phyloP scores from a whole-genome alignment of 1,140 invertebrate genomes.

The Alviniconcha marisindica region DNA sequence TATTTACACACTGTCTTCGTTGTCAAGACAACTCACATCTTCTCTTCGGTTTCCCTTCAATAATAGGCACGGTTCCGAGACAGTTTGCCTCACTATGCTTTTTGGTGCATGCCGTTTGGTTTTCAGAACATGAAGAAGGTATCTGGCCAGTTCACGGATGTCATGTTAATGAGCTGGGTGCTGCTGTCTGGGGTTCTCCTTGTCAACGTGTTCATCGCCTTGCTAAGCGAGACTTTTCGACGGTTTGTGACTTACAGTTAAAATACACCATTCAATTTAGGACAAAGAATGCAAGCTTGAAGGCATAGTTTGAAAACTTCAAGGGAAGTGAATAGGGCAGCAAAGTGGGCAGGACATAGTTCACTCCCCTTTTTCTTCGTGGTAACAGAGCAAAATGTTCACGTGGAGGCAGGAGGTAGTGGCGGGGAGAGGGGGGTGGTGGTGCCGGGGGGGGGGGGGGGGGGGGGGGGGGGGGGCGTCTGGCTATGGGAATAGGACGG shows the following conservation, averaged over 20 bases:
- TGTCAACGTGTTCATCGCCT: conserved; percentile 72
- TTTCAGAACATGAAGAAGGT: conserved; percentile 53
- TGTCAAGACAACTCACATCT: too few relatives aligned
- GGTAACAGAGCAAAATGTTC: background rate
- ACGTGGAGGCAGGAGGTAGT: background rate
- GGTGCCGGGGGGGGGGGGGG: background rate
- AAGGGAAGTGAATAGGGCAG: background rate
- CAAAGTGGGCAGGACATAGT: background rate
- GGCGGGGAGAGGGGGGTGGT: background rate
- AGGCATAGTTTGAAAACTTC: background rate
- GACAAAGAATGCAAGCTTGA: too few relatives aligned
- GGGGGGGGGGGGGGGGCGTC: background rate
- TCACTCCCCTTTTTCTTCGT: background rate
- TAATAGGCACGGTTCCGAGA: too few relatives aligned
- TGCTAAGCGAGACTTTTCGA: conserved; percentile 71
- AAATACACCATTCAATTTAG: too few relatives aligned
- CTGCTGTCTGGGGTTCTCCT: conserved; percentile 67
- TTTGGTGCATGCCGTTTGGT: too few relatives aligned
- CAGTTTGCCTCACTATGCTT: too few relatives aligned
- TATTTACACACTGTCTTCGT: too few relatives aligned
- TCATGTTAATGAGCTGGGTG: conserved; percentile 65
- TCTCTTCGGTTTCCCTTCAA: too few relatives aligned
- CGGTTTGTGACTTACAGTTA: conserved; percentile 24
- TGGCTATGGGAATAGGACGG: background rate
- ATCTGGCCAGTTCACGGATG: conserved; percentile 61